Evolutionary conservation across 1,140 invertebrate genomes (phyloP), one percentile per base, ranked within the genome.

Genomic region (Eumeta japonica): DNA sequence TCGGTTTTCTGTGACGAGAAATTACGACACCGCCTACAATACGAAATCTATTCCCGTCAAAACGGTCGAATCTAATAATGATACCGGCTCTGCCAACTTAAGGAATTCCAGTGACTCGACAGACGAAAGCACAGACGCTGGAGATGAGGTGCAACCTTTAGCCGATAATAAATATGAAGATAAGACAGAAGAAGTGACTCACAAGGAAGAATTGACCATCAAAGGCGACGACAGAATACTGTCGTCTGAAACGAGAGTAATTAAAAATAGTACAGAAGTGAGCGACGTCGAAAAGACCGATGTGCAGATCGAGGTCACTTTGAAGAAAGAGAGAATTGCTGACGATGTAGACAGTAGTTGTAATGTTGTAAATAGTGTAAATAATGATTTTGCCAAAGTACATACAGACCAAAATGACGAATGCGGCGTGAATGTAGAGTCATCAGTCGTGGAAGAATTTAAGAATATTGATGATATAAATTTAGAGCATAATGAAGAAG

Each of bases 1-100:
- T 2, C 43, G 74, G 3, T 76, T 76, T 41, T 74, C 68, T 0
- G 63, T 76, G 0, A 64, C 70, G 0, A 54, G 74, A 19, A 75
- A 75, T 48, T 71, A 73, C 28, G 66, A 71, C 27, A 33, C 53
- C 0, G 52, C 55, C 0, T 71, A 66, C 41, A 61, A 61, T 27
- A 56, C 54, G 17, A 31, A 31, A 12, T 12, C 29, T 31, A 12
- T 12, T 5, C 7, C 29, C n/a, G 20, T 24, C 5, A 24, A 24
- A 24, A 24, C 20, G 5, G n/a, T 7, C 20, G 20, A 24, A 24
- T 7, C 5, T 7, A 24, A n/a, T 24, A n/a, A n/a, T n/a, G n/a
- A n/a, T n/a, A n/a, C n/a, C n/a, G n/a, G n/a, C n/a, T n/a, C n/a
- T n/a, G n/a, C n/a, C n/a, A n/a, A 24, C 20, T 5, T 24, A 7